Conservation (phyloP, 1,140 invertebrate species). For the Hycleus cichorii region DNA sequence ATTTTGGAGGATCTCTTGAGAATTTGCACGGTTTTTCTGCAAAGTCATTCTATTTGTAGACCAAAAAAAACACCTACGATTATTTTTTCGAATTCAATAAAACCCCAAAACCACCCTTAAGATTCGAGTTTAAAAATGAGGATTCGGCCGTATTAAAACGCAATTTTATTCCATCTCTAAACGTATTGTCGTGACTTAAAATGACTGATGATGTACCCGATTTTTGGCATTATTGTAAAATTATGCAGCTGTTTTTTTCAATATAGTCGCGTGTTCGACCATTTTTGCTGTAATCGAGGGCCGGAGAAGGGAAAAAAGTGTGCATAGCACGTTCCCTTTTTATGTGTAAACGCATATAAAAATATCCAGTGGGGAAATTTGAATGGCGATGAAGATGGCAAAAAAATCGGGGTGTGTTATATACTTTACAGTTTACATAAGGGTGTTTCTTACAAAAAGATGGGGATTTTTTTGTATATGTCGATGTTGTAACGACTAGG, state of each 20-base stretch:
- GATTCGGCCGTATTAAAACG: no score
- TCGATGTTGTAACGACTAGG: no score
- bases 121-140: no score
- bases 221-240: neutral
- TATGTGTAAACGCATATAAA: no score
- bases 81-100: no score
- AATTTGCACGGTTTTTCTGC: no score
- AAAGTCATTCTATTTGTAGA: no score
- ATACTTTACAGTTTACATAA: conserved; percentile 16
- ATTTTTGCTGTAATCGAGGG: no score
- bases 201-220: neutral
- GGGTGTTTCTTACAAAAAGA: conserved; percentile 4
- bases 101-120: no score
- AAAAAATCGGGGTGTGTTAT: conserved; percentile 17
- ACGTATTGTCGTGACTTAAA: neutral
- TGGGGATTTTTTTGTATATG: conserved; percentile 8
- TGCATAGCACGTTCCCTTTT: conserved; percentile 14
- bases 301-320: conserved; percentile 12
- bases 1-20: no score
- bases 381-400: neutral
- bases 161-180: neutral
- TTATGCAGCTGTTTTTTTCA: conserved; percentile 3
- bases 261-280: conserved; percentile 6
- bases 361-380: conserved; percentile 1
- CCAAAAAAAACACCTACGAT: no score